Conservation (phyloP, 2,888 invertebrate species). For the Spisula subtruncata region DNA sequence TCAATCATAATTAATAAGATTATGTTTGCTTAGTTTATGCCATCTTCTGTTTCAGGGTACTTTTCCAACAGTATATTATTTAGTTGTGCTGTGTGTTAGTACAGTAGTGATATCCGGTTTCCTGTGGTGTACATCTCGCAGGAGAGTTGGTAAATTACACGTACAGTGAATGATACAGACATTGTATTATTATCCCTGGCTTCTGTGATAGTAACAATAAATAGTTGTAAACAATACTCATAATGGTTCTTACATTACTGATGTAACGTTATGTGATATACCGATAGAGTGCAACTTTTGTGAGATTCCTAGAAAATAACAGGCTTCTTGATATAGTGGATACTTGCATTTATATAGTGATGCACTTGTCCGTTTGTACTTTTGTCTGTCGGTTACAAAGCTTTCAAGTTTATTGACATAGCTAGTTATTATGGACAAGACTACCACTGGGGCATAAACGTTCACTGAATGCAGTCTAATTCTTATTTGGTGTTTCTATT, state of each 20-base stretch:
- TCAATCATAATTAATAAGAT: too few species aligned
- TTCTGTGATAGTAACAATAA: too few species aligned
- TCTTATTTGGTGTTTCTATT: too few species aligned
- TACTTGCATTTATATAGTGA: too few species aligned
- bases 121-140: constrained; percentile 78
- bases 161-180: background rate
- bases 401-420: too few species aligned
- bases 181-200: background rate
- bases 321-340: too few species aligned
- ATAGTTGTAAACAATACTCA: background rate
- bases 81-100: constrained; percentile 67
- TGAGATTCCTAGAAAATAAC: too few species aligned
- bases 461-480: too few species aligned
- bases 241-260: background rate
- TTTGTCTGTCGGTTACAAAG: too few species aligned
- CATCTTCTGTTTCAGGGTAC: constrained; percentile 72
- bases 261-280: background rate
- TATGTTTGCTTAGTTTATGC: background rate
- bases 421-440: too few species aligned
- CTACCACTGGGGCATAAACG: too few species aligned
- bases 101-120: constrained; percentile 72
- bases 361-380: too few species aligned
- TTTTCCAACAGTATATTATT: constrained; percentile 76
- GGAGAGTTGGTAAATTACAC: constrained; percentile 69
- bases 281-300: background rate